Percentiles rank a stretch among this genome's conserved stretches.
These are phyloP conservation scores for Amphiduros pacificus DNA, from an alignment of 2,888 invertebrate species.

Conservation along the genomic window DNA sequence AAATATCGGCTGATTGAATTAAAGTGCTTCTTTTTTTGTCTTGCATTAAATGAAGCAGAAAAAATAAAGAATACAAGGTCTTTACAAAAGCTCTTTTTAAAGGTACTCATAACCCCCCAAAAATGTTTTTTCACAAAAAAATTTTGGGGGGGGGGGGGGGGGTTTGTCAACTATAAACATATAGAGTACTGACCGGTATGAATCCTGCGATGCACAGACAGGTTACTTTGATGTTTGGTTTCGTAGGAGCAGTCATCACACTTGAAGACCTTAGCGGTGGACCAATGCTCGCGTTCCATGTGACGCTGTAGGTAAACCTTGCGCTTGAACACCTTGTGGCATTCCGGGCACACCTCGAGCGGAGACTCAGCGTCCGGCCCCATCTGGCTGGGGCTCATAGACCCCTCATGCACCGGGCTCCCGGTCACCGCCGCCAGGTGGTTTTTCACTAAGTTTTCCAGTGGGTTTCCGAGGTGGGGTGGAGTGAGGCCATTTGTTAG, in stretches of 20 bases:
- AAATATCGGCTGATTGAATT: too few relatives aligned
- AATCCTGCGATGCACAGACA: constrained; percentile 57
- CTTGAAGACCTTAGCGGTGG: constrained; percentile 58
- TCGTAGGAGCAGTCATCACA: constrained; percentile 59
- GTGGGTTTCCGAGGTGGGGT: not conserved
- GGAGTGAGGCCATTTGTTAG: constrained; percentile 2
- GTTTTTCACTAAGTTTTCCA: not conserved
- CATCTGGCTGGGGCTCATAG: not conserved
- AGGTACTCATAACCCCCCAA: too few relatives aligned
- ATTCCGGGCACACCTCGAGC: constrained; percentile 31
- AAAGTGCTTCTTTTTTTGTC: too few relatives aligned
- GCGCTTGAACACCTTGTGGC: constrained; percentile 44
- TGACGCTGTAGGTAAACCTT: constrained; percentile 57
- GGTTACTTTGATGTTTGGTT: constrained; percentile 59
- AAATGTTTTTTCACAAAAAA: too few relatives aligned
- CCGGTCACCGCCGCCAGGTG: not conserved
- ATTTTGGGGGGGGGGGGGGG: too few relatives aligned
- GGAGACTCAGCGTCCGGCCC: not conserved
- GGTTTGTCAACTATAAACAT: too few relatives aligned
- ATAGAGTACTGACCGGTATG: constrained; percentile 59
- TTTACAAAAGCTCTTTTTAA: too few relatives aligned
- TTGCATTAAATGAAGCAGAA: too few relatives aligned
- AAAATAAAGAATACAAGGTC: too few relatives aligned
- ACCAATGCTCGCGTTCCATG: constrained; percentile 57
- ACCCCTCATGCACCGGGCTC: not conserved